Base-by-base conservation (phyloP, 2,888 invertebrate species). In the Sphaerolaimus hirsutus region DNA sequence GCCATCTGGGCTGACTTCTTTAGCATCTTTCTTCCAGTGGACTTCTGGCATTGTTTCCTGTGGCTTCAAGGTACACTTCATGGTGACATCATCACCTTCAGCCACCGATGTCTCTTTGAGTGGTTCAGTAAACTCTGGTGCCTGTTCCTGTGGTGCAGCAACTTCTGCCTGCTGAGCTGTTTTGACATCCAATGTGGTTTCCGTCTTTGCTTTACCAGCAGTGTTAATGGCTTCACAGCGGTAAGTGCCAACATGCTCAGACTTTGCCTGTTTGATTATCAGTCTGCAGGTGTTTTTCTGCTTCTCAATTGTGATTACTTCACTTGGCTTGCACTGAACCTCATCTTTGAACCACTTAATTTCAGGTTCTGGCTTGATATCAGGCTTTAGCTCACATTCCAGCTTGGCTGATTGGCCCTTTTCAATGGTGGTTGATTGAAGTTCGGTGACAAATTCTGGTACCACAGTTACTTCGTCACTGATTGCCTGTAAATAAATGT, bases 351-450 rank as follows among this genome's bases (percentile, higher is more conserved):
- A 50, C 57, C 58, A 57, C 19, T 49, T 48, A 35, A 58, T 51
- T 43, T 54, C 51, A 1, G 61, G 59, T 21, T 56, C 50, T 10
- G 58, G 55, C 29, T 29, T n/a, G n/a, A n/a, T 35, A 12, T 36
- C 19, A 25, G 43, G 19, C 21, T 2, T 32, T 17, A 26, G 5
- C 2, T 5, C 17, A 23, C 82, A 79, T 19, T 83, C 81, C 51
- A 87, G 69, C 0, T 81, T 80, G 17, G 86, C 86, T 0, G 81
- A 81, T 60, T 82, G 81, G 38, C 84, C 84, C 55, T 79, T 78
- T 26, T 72, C 72, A 0, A 81, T 82, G 53, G 79, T 79, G 44
- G 77, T 78, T 1, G 81, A 79, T 26, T 77, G 68, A 1, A 84
- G 82, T 59, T 81, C 81, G 41, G 76, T 76, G 49, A 81, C 71